A percentile compares a stretch with the other conserved stretches of the same genome.
Conservation (phyloP, 2,888 invertebrate species). For the Scaptomyza caliginosa region DNA sequence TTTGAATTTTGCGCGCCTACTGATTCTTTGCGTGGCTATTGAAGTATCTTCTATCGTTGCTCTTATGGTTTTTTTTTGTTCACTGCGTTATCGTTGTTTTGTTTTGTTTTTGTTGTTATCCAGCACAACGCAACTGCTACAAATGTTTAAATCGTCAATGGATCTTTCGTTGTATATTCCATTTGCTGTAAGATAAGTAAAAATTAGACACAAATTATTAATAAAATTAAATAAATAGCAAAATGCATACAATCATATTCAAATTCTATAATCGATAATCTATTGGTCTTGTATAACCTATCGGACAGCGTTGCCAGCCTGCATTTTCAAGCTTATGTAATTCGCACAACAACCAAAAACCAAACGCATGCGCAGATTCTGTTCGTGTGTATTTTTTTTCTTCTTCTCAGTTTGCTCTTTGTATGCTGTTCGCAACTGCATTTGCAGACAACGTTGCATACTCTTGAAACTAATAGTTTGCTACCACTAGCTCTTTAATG, state of each 20-base stretch:
- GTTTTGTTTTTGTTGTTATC: conserved; percentile 32
- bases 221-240: background rate
- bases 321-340: conserved; percentile 50
- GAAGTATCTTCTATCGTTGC: conserved; percentile 47
- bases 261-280: conserved; percentile 12
- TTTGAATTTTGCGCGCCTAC: conserved; percentile 23
- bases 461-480: conserved; percentile 29
- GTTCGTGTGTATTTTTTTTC: conserved; percentile 29
- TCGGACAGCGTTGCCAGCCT: conserved; percentile 48
- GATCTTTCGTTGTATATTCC: conserved; percentile 63
- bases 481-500: conserved; percentile 36
- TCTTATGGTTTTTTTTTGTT: conserved; percentile 21
- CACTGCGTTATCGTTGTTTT: conserved; percentile 47
- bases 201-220: background rate
- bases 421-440: conserved; percentile 43
- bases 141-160: conserved; percentile 37
- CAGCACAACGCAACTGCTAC: conserved; percentile 49
- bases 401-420: conserved; percentile 20
- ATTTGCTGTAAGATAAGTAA: conserved; percentile 54
- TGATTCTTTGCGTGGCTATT: conserved; percentile 1
- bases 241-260: background rate
- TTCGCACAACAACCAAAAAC: conserved; percentile 36
- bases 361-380: conserved; percentile 60
- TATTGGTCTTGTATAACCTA: conserved; percentile 6
- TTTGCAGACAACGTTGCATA: conserved; percentile 34